These are phyloP conservation scores for Seira sanloemensis DNA, from an alignment of 2,888 invertebrate genomes.

Conservation along the genomic window DNA sequence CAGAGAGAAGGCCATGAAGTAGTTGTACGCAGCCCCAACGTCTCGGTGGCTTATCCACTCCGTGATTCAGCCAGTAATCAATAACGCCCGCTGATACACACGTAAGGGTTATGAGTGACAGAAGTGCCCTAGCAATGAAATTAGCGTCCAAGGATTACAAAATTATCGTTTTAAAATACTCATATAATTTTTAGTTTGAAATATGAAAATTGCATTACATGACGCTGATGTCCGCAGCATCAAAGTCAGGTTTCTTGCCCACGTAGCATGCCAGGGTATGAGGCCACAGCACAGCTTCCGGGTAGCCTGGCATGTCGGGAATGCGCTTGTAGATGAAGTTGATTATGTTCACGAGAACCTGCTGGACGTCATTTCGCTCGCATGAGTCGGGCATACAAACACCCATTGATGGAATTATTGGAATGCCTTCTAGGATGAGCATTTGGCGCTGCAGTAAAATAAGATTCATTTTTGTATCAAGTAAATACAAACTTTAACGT, in stretches of 20 bases:
- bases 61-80: slow-evolving; percentile 35
- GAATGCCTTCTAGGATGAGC: background rate
- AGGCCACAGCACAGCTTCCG: slow-evolving; percentile 33
- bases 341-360: slow-evolving; percentile 74
- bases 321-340: slow-evolving; percentile 22
- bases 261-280: slow-evolving; percentile 68
- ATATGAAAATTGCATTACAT: slow-evolving; percentile 74
- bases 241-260: slow-evolving; percentile 73
- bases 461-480: background rate
- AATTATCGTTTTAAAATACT: no score
- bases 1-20: slow-evolving; percentile 80
- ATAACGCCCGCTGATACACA: slow-evolving; percentile 10
- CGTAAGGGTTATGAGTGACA: no score
- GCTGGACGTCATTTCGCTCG: slow-evolving; percentile 74
- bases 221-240: slow-evolving; percentile 73
- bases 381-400: slow-evolving; percentile 76
- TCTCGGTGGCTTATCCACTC: slow-evolving; percentile 52
- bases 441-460: slow-evolving; percentile 1
- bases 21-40: slow-evolving; percentile 49
- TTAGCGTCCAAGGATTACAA: no score
- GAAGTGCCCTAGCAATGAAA: no score
- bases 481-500: background rate
- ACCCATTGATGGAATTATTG: slow-evolving; percentile 53
- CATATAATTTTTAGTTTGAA: no score
- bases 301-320: background rate